phyloP scores from a whole-genome alignment of 2,888 invertebrate species.

The Agrochola lota region DNA sequence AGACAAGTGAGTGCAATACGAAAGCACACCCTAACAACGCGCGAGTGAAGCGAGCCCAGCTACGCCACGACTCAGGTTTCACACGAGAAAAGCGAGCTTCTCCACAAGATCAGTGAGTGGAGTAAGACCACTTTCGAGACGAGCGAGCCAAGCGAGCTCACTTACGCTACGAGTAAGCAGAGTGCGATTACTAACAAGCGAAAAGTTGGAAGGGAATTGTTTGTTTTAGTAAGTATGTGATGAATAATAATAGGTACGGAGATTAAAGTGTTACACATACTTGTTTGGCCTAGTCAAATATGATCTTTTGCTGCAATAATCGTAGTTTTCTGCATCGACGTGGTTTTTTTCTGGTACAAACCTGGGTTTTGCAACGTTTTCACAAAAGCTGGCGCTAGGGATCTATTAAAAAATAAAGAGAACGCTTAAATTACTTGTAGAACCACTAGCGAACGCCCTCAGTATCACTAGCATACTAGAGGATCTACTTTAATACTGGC shows the following conservation, averaged over 20 bases:
- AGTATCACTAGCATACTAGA: background rate
- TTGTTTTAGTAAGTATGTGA: background rate
- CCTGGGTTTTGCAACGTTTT: background rate
- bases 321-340: conserved; percentile 16
- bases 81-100: background rate
- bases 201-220: background rate
- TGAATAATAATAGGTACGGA: background rate
- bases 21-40: background rate
- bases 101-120: background rate
- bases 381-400: background rate
- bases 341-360: conserved; percentile 12
- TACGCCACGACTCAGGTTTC: background rate
- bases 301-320: conserved; percentile 28
- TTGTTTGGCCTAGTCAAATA: conserved; percentile 19
- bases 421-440: background rate
- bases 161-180: background rate
- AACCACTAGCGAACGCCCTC: too few relatives aligned
- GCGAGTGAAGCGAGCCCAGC: background rate
- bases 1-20: background rate
- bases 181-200: background rate
- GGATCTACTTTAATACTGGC: too few relatives aligned
- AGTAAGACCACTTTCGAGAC: background rate
- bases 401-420: conserved; percentile 13
- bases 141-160: background rate
- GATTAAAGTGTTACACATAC: conserved; percentile 18